Base-by-base conservation (phyloP, 1,140 invertebrate species). In the Thrips palmi region DNA sequence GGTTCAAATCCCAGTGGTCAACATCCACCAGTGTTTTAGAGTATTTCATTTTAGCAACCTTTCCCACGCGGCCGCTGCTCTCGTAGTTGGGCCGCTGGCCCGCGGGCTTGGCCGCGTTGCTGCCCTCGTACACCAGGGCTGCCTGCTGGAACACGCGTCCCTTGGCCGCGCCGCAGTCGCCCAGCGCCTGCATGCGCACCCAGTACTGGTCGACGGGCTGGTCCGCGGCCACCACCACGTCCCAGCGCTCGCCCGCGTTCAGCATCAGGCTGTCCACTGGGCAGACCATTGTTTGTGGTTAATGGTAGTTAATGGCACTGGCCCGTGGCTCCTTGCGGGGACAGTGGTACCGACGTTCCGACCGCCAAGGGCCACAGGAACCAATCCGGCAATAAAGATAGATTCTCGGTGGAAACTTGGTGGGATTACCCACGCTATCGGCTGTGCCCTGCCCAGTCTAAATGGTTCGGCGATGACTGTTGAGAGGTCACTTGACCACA, bases 221-320 rank as follows among this genome's bases (percentile, higher is more conserved):
- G 41, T 55, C 51, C 1, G 64, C 57, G 11, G 46, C 43, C 3
- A 70, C 6, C 3, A 67, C 53, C 39, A 70, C 59, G 44, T 68
- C 65, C 47, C 55, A 65, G 19, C 67, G 44, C 46, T 70, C 67
- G 4, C 67, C 67, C 6, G 59, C 52, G 32, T 52, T 53, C 11
- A 42, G 27, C 40, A 45, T 46, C 11, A 46, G 32, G 10, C 34
- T 42, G 17, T 48, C 46, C 30, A 46, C 46, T 48, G 14, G 1
- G 41, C 17, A 36, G 25, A 21, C 15, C 14, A 12, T 36, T 14
- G n/a, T 18, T 5, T n/a, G n/a, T n/a, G n/a, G n/a, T n/a, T n/a
- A n/a, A n/a, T n/a, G n/a, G n/a, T n/a, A n/a, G n/a, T n/a, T n/a
- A n/a, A n/a, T n/a, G n/a, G n/a, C n/a, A n/a, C n/a, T n/a, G n/a